A percentile compares a stretch with the other conserved stretches of the same genome.
Evolutionary conservation across 2,113 vertebrate genomes (phyloP).

Genomic region (Anseranas semipalmata): DNA sequence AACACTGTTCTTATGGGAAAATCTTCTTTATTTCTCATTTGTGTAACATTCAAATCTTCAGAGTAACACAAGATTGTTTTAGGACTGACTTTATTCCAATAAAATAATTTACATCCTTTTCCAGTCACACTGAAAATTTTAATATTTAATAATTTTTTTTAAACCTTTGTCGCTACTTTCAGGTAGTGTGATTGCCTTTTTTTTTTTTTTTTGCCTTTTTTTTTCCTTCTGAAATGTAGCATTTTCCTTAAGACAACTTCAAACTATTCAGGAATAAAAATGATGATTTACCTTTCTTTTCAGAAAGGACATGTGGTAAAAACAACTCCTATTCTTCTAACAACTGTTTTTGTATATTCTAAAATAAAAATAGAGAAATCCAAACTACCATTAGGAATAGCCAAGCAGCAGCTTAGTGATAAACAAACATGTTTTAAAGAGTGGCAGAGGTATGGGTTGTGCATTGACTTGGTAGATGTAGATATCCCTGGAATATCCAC

Average conservation of each 20-base stretch:
- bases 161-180: not conserved
- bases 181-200: not conserved
- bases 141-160: not conserved
- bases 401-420: not conserved
- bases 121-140: not conserved
- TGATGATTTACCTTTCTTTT: not conserved
- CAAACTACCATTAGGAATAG: not conserved
- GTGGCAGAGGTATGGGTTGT: not conserved
- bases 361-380: constrained; percentile 17
- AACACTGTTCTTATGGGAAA: not conserved
- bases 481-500: constrained; percentile 9
- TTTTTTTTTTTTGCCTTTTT: not conserved
- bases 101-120: not conserved
- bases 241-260: not conserved
- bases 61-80: not conserved
- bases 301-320: not conserved
- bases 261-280: constrained; percentile 5
- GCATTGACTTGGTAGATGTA: not conserved
- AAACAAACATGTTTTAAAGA: not conserved
- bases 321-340: not conserved
- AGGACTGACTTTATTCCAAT: not conserved
- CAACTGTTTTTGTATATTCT: not conserved
- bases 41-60: not conserved
- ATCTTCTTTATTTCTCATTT: not conserved
- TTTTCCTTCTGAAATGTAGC: not conserved